These are phyloP conservation scores for Petrocephalus zakoni DNA, from an alignment of 2,113 vertebrate genomes.

Conservation along the genomic window DNA sequence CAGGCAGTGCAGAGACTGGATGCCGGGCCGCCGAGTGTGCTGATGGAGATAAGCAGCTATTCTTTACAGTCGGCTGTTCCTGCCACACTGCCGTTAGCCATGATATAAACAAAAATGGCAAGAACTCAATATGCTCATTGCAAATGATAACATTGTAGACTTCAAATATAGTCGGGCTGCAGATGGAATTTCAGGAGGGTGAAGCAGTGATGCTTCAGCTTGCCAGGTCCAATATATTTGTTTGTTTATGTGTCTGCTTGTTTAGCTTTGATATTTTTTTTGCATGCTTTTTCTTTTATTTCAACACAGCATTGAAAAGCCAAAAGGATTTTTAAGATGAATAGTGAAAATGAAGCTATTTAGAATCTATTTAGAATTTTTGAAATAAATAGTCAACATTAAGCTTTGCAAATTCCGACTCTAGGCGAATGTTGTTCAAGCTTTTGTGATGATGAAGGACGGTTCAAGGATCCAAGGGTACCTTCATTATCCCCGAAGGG, in stretches of 20 bases:
- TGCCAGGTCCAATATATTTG: not conserved
- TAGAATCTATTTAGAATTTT: not conserved
- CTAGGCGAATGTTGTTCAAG: not conserved
- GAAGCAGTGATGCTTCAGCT: not conserved
- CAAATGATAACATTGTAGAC: not conserved
- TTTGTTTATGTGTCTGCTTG: not conserved
- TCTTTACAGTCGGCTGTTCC: not conserved
- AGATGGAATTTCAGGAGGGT: not conserved
- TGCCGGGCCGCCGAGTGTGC: not conserved
- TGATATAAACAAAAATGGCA: not conserved
- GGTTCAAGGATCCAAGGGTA: not conserved
- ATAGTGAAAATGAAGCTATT: not conserved
- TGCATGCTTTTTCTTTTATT: not conserved
- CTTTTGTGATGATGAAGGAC: not conserved
- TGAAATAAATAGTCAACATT: not conserved
- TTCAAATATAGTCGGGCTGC: not conserved
- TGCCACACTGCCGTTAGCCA: not conserved
- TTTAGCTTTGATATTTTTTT: not conserved
- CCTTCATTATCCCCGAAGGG: not conserved
- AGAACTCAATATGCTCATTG: not conserved
- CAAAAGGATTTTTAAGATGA: not conserved
- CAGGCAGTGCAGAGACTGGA: conserved; percentile 7
- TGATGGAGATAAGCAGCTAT: conserved; percentile 15
- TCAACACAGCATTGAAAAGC: not conserved
- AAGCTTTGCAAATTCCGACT: not conserved